Base-by-base conservation (phyloP, 2,113 vertebrate species). In the Ranitomeya variabilis region DNA sequence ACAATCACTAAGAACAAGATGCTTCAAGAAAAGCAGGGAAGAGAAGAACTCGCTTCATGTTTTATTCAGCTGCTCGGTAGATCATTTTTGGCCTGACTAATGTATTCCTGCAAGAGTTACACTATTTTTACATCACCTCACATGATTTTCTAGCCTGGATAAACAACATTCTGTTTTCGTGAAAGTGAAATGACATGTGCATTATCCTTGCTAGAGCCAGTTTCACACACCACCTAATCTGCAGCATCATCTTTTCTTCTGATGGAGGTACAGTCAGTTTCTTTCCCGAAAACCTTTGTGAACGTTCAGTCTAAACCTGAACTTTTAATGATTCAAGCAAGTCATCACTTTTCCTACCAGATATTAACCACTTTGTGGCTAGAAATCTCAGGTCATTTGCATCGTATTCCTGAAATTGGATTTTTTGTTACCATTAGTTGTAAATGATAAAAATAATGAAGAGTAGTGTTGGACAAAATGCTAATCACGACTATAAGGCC, bases 1-100 rank as follows among this genome's bases (percentile, higher is more conserved):
- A 69, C 83, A 87, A 86, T 69, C 88, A 91, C 67, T 90, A 90
- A 54, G 76, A 87, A 55, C 88, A 91, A 59, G 90, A 76, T 62
- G 77, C 60, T 83, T 74, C 64, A 74, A 51, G 87, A 84, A 23
- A 77, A 83, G 81, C n/a, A 88, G 45, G 12, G 87, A 85, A 37
- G 23, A 67, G 16, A 26, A 67, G 62, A 85, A 51, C 51, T 79
- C 37, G 79, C 67, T 67, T 85, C 74, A 89, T 89, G 73, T 79
- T 85, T 89, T 89, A 89, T 89, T 89, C 51, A 85, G 60, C 83
- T 52, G 81, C 84, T 81, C 78, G 80, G 60, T 76, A 87, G 83
- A 78, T 83, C 82, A 78, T 78, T 74, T 89, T 89, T 21, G 64
- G 18, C 19, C 26, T 59, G 51, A n/a, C 15, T 80, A n/a, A 60